Evolutionary conservation across 2,888 invertebrate genomes (phyloP).

Genomic region (Phyto melanocephala): DNA sequence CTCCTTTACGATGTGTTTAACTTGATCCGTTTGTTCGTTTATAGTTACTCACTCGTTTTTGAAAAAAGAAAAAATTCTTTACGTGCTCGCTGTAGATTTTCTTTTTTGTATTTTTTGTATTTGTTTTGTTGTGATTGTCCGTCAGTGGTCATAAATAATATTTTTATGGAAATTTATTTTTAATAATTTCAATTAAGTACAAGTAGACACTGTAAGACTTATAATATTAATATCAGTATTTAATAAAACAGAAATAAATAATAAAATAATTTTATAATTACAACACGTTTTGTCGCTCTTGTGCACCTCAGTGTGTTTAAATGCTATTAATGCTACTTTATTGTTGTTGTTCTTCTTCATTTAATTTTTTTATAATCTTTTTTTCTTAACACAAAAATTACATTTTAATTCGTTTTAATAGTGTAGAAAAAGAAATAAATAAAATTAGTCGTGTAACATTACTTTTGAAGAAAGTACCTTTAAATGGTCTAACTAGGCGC

Average conservation of each 20-base stretch:
- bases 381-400: slow-evolving; percentile 39
- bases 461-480: neutral
- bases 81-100: slow-evolving; percentile 51
- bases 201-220: slow-evolving; percentile 22
- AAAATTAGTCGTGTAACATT: slow-evolving; percentile 5
- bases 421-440: slow-evolving; percentile 21
- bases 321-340: slow-evolving; percentile 43
- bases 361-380: neutral
- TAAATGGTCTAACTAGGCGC: slow-evolving; percentile 30
- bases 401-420: slow-evolving; percentile 58
- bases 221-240: slow-evolving; percentile 10
- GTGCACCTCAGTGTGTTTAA: neutral
- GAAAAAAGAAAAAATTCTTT: slow-evolving; percentile 25
- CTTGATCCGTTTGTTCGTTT: slow-evolving; percentile 46
- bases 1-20: slow-evolving; percentile 50
- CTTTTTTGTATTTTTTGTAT: too few species aligned
- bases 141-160: slow-evolving; percentile 62
- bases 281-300: slow-evolving; percentile 61
- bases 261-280: slow-evolving; percentile 50
- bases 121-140: slow-evolving; percentile 31
- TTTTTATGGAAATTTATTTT: slow-evolving; percentile 63
- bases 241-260: neutral
- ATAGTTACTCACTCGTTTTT: neutral
- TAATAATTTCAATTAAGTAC: slow-evolving; percentile 61
- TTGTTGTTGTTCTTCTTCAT: neutral